phyloP scores from a whole-genome alignment of 2,113 vertebrate genomes.

The Ptyas mucosa region DNA sequence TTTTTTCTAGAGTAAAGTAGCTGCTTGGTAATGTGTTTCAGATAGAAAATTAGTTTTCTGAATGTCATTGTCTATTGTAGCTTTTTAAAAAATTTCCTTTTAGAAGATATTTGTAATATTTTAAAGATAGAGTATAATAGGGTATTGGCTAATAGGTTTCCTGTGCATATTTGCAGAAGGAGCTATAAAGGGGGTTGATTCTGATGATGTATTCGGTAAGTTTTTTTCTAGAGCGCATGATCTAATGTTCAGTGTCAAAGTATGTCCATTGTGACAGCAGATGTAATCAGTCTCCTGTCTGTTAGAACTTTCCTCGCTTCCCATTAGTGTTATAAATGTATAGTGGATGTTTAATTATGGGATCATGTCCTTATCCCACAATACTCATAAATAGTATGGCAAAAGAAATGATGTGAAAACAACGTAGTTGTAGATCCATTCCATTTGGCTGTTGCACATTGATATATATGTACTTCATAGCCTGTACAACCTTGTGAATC shows the following conservation, averaged over 20 bases:
- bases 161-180: conserved; percentile 27
- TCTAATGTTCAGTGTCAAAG: background rate
- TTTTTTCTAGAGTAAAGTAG: background rate
- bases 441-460: background rate
- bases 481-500: background rate
- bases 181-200: conserved; percentile 2
- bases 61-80: background rate
- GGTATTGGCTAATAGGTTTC: background rate
- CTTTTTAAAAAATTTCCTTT: background rate
- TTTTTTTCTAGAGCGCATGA: conserved; percentile 6
- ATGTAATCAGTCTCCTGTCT: background rate
- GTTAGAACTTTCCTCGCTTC: background rate
- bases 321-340: background rate
- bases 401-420: background rate
- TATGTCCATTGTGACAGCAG: background rate
- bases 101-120: background rate
- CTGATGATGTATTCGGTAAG: background rate
- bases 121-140: background rate
- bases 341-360: background rate
- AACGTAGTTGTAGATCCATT: background rate
- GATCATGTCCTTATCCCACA: background rate
- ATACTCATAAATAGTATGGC: background rate
- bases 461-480: background rate
- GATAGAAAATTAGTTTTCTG: background rate
- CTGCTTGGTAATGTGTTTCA: background rate